These are phyloP conservation scores for Scaptomyza hsui DNA, from an alignment of 1,140 invertebrate genomes.

Conservation along the genomic window DNA sequence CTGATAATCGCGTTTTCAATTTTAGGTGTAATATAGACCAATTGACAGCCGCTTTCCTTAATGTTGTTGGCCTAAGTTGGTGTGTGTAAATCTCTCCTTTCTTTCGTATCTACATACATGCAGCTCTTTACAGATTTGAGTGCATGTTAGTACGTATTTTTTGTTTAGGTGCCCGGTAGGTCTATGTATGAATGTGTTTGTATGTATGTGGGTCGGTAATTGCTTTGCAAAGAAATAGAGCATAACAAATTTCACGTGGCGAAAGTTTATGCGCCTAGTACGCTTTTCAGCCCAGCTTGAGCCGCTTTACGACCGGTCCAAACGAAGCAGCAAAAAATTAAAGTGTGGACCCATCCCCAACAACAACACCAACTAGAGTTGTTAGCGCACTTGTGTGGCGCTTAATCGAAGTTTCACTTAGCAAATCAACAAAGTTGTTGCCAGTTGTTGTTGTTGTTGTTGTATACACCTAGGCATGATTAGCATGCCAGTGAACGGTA, in stretches of 20 bases:
- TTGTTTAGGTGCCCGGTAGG: constrained; percentile 51
- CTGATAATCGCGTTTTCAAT: constrained; percentile 65
- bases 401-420: constrained; percentile 80
- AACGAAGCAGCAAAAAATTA: constrained; percentile 51
- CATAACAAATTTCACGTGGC: constrained; percentile 79
- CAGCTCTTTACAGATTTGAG: constrained; percentile 3
- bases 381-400: constrained; percentile 28
- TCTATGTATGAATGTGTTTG: no score
- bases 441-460: constrained; percentile 31
- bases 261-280: constrained; percentile 61
- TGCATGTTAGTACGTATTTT: constrained; percentile 32
- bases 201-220: constrained; percentile 75
- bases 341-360: constrained; percentile 11
- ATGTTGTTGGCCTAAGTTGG: constrained; percentile 5
- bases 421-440: constrained; percentile 75
- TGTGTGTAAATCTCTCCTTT: constrained; percentile 9
- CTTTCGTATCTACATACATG: constrained; percentile 25
- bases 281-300: constrained; percentile 32
- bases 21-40: constrained; percentile 45
- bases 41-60: constrained; percentile 34
- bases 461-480: constrained; percentile 60
- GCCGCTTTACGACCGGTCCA: constrained; percentile 38
- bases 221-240: constrained; percentile 81
- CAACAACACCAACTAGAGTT: not conserved
- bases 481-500: constrained; percentile 51